phyloP scores from a whole-genome alignment of 1,140 invertebrate genomes.

The Venturia canescens region DNA sequence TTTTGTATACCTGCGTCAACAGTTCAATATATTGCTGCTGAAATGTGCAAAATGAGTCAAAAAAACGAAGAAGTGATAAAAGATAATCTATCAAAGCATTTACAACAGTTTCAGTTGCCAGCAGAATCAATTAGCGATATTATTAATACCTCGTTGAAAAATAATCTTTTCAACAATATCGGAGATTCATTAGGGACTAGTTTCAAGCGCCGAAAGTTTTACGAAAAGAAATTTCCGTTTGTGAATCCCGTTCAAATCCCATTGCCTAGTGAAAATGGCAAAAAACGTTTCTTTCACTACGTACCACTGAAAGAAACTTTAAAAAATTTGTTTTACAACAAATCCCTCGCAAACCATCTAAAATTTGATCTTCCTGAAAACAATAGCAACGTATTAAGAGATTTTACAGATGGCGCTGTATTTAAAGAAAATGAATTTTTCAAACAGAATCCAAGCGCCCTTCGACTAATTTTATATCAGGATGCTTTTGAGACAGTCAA shows the following conservation, averaged over 20 bases:
- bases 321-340: slow-evolving; percentile 54
- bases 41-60: too few species aligned
- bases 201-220: slow-evolving; percentile 13
- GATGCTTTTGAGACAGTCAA: slow-evolving; percentile 63
- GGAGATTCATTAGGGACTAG: too few species aligned
- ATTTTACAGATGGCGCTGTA: slow-evolving; percentile 54
- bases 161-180: too few species aligned
- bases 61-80: too few species aligned
- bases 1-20: slow-evolving; percentile 39
- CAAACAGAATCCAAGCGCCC: slow-evolving; percentile 26
- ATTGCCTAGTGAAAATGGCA: slow-evolving; percentile 26
- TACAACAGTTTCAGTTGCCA: too few species aligned
- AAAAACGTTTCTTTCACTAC: slow-evolving; percentile 57
- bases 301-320: slow-evolving; percentile 60
- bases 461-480: slow-evolving; percentile 60
- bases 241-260: slow-evolving; percentile 45
- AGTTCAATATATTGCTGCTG: too few species aligned
- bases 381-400: slow-evolving; percentile 39
- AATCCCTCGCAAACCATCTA: slow-evolving; percentile 46
- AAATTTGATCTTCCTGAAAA: not conserved
- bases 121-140: too few species aligned
- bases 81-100: too few species aligned
- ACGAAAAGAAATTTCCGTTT: slow-evolving; percentile 55
- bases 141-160: too few species aligned
- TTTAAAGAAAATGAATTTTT: slow-evolving; percentile 52